These are phyloP conservation scores for Incurvaria masculella DNA, from an alignment of 2,888 invertebrate species.

Conservation along the genomic window DNA sequence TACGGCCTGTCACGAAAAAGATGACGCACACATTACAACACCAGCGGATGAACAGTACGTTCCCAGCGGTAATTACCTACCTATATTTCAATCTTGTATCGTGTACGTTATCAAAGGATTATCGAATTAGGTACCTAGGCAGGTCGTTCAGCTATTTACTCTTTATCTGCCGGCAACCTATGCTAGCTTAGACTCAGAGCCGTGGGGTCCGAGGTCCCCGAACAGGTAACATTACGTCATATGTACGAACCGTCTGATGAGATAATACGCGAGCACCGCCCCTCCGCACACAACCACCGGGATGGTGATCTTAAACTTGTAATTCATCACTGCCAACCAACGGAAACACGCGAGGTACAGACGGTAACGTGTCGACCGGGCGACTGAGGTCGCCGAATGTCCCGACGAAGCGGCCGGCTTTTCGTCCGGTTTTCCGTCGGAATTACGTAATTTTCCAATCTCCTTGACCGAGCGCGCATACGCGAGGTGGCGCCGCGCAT, in stretches of 20 bases:
- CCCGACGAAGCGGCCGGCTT: slow-evolving; percentile 47
- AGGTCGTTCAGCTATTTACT: too few relatives aligned
- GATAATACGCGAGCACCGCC: slow-evolving; percentile 51
- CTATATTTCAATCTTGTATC: too few relatives aligned
- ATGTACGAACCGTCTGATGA: slow-evolving; percentile 52
- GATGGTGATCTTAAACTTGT: slow-evolving; percentile 49
- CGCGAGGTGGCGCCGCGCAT: slow-evolving; percentile 48
- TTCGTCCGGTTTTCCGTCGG: slow-evolving; percentile 36
- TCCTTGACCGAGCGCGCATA: slow-evolving; percentile 51
- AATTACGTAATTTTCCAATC: slow-evolving; percentile 54
- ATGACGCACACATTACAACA: too few relatives aligned
- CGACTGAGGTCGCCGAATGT: slow-evolving; percentile 13
- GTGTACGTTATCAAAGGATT: too few relatives aligned
- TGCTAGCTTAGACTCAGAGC: too few relatives aligned
- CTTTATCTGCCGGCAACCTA: too few relatives aligned
- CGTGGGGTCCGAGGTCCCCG: too few relatives aligned
- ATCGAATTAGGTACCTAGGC: too few relatives aligned
- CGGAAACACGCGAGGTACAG: slow-evolving; percentile 18
- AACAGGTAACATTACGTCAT: too few relatives aligned
- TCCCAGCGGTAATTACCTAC: too few relatives aligned
- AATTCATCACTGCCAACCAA: slow-evolving; percentile 37
- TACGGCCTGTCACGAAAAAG: too few relatives aligned
- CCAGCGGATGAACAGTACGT: too few relatives aligned
- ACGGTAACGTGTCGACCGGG: neutral
- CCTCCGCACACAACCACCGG: slow-evolving; percentile 52